phyloP scores from a whole-genome alignment of 2,888 invertebrate genomes.

The Pyralis farinalis region DNA sequence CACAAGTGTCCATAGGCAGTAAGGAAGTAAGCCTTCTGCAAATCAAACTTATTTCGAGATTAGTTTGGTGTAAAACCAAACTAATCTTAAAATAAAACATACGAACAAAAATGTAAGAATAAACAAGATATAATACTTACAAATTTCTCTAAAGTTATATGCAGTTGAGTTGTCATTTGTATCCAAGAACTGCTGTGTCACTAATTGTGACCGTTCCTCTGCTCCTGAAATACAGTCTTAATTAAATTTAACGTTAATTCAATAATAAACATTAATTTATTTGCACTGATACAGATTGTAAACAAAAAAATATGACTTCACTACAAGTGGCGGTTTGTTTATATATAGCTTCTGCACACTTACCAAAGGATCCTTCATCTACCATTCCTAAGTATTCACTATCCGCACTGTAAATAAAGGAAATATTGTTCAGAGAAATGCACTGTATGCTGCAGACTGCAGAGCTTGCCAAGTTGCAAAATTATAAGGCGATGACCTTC shows the following conservation, averaged over 20 bases:
- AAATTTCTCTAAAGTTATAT: conserved; percentile 59
- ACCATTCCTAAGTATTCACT: conserved; percentile 70
- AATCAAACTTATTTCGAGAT: no score
- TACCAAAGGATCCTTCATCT: conserved; percentile 66
- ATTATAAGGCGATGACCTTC: conserved; percentile 67
- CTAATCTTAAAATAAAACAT: no score
- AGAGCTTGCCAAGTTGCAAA: conserved; percentile 62
- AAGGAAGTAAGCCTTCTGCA: no score
- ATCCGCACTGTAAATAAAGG: conserved; percentile 67
- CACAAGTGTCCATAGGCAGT: no score
- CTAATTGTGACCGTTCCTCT: conserved; percentile 75
- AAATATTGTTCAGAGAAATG: conserved; percentile 23
- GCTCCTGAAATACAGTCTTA: conserved; percentile 56
- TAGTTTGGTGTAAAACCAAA: no score
- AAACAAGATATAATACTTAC: conserved; percentile 40
- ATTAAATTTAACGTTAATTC: conserved; percentile 52
- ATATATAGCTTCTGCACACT: conserved; percentile 25
- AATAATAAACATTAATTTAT: conserved; percentile 42
- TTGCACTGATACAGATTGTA: conserved; percentile 24
- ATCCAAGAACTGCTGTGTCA: conserved; percentile 79
- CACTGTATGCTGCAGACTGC: conserved; percentile 28
- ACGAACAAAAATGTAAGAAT: neutral
- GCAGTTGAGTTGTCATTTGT: conserved; percentile 60
- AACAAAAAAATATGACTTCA: conserved; percentile 17
- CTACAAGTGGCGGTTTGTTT: conserved; percentile 1